Evolutionary conservation across 2,113 vertebrate species (phyloP).

Genomic region (Epinephelus cyanopodus): DNA sequence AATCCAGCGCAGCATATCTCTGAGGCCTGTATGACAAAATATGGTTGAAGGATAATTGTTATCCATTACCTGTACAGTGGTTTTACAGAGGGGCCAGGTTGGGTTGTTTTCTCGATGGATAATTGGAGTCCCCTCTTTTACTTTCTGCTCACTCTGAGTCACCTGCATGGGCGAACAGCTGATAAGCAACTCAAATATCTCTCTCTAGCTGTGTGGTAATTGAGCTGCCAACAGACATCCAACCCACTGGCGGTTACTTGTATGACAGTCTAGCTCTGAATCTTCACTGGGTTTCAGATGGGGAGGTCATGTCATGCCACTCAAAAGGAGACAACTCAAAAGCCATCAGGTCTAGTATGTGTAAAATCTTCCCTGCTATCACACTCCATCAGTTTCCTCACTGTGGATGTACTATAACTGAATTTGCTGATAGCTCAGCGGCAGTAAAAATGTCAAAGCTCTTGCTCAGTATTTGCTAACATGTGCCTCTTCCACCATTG

Average conservation of each 20-base stretch:
- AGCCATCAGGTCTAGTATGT: slow-evolving; percentile 28
- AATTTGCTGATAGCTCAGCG: slow-evolving; percentile 27
- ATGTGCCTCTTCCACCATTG: slow-evolving; percentile 21
- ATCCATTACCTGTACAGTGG: slow-evolving; percentile 40
- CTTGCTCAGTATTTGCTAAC: slow-evolving; percentile 38
- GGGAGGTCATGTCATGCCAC: slow-evolving; percentile 52
- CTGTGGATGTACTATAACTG: slow-evolving; percentile 29
- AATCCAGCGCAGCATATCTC: slow-evolving; percentile 30
- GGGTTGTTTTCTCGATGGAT: slow-evolving; percentile 64
- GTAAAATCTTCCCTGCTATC: slow-evolving; percentile 38
- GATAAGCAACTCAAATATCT: slow-evolving; percentile 54
- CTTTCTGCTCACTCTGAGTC: slow-evolving; percentile 63
- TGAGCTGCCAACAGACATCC: slow-evolving; percentile 64
- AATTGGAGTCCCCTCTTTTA: slow-evolving; percentile 61
- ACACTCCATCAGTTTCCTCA: slow-evolving; percentile 41
- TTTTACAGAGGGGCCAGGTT: slow-evolving; percentile 34
- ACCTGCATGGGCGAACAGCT: slow-evolving; percentile 67
- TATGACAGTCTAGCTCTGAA: slow-evolving; percentile 37
- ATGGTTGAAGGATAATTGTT: slow-evolving; percentile 54
- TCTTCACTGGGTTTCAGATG: slow-evolving; percentile 44
- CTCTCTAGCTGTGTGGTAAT: slow-evolving; percentile 59
- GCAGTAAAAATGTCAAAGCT: slow-evolving; percentile 26
- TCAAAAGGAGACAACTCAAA: slow-evolving; percentile 55
- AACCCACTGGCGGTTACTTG: slow-evolving; percentile 38
- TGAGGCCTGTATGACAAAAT: slow-evolving; percentile 23